Base-by-base conservation (phyloP, 2,113 vertebrate genomes). In the Tupaia chinensis region DNA sequence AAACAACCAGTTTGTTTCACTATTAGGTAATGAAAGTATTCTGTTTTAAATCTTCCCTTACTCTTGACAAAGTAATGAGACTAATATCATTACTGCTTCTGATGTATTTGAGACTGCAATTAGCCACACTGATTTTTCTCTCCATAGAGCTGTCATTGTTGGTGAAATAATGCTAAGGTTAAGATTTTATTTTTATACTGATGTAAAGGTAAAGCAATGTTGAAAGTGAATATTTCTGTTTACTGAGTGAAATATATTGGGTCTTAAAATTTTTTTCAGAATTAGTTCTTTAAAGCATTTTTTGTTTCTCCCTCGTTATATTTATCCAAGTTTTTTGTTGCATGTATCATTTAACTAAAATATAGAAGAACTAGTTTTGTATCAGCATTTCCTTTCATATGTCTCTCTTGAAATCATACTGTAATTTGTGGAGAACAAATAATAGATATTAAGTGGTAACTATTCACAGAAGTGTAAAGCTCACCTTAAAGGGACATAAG, bases 351-450 rank as follows among this genome's bases (percentile, higher is more conserved):
- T 81, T 68, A 65, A 10, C 58, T 15, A 92, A 79, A 70, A 4
- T 84, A 6, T 66, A 87, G 60, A 66, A 87, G 87, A 91, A 61
- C 65, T 66, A 69, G 9, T 23, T 61, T 73, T 32, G 20, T 25
- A 12, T 94, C 70, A 84, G 34, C 7, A 65, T 89, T 92, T 82
- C 69, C 92, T 83, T 96, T 29, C 32, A 61, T 53, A 0, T 56
- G 27, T 56, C 61, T 89, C 14, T 56, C 44, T 84, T 89, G 13
- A 92, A 93, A 9, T 68, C 63, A 17, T 77, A 61, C 34, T 89
- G 5, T 96, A 76, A 93, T 77, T 89, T 90, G 44, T 76, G 32
- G 61, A 90, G 92, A 95, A 34, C 54, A 93, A 7, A 3, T 74
- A 65, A 60, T 80, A 27, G 32, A 1, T 72, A 77, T 80, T 86